phyloP scores from a whole-genome alignment of 2,797 vertebrate genomes.

The Eremophila alpestris region DNA sequence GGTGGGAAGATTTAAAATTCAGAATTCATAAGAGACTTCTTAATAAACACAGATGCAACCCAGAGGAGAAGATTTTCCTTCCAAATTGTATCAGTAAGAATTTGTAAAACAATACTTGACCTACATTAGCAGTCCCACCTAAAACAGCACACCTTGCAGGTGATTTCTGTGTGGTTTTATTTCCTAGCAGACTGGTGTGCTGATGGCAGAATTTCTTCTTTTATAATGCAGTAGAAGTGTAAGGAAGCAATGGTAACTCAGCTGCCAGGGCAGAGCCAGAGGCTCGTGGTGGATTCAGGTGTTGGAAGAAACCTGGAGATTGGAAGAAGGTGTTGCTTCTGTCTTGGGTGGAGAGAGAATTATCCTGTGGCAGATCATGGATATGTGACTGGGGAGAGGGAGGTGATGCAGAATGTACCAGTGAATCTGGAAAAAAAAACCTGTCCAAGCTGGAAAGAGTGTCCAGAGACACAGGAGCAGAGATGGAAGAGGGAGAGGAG shows the following conservation, averaged over 20 bases:
- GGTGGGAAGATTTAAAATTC: neutral
- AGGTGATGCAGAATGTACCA: neutral
- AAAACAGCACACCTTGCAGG: constrained; percentile 34
- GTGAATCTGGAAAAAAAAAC: neutral
- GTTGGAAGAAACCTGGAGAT: neutral
- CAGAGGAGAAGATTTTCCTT: neutral
- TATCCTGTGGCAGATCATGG: neutral
- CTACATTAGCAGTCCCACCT: neutral
- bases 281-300: fast-evolving
- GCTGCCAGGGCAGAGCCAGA: neutral
- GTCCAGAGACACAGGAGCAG: neutral
- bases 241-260: neutral
- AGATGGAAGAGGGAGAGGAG: neutral
- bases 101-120: constrained; percentile 17
- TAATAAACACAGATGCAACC: neutral
- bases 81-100: neutral
- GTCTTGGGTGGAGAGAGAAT: neutral
- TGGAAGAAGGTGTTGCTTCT: neutral
- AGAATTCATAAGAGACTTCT: neutral
- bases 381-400: neutral
- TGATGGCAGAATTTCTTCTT: constrained; percentile 6
- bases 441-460: neutral
- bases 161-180: constrained; percentile 17
- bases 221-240: neutral
- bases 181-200: neutral